Evolutionary conservation across 2,888 invertebrate genomes (phyloP).

Genomic region (Parnassius mnemosyne): DNA sequence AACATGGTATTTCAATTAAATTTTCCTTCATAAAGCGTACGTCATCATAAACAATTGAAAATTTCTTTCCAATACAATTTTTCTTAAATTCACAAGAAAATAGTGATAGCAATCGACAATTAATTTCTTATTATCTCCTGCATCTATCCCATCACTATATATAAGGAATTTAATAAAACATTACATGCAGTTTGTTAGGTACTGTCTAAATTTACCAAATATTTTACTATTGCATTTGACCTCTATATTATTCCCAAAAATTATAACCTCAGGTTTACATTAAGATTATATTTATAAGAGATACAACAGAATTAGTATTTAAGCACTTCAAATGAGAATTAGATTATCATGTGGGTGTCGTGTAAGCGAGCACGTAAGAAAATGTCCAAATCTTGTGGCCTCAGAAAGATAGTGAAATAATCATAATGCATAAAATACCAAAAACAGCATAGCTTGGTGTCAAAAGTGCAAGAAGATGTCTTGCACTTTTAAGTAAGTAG

Average conservation of each 20-base stretch:
- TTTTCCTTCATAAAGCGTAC: not conserved
- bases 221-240: not conserved
- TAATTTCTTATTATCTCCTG: not conserved
- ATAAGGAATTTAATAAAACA: not conserved
- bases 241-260: not conserved
- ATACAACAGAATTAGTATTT: conserved; percentile 1
- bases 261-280: conserved; percentile 2
- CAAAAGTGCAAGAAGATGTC: too few species aligned
- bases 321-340: too few species aligned
- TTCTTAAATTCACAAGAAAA: not conserved
- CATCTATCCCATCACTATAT: conserved; percentile 15
- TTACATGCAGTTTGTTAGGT: not conserved
- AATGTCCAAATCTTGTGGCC: too few species aligned
- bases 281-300: conserved; percentile 4
- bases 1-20: conserved; percentile 6
- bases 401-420: too few species aligned
- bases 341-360: too few species aligned
- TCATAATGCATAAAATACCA: too few species aligned
- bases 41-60: not conserved
- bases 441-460: too few species aligned
- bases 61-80: too few species aligned
- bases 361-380: too few species aligned
- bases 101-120: conserved; percentile 22
- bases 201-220: not conserved
- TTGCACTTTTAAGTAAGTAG: too few species aligned